A percentile compares a stretch with the other conserved stretches of the same genome.
phyloP scores from a whole-genome alignment of 2,888 invertebrate species.

The Latrodectus elegans region DNA sequence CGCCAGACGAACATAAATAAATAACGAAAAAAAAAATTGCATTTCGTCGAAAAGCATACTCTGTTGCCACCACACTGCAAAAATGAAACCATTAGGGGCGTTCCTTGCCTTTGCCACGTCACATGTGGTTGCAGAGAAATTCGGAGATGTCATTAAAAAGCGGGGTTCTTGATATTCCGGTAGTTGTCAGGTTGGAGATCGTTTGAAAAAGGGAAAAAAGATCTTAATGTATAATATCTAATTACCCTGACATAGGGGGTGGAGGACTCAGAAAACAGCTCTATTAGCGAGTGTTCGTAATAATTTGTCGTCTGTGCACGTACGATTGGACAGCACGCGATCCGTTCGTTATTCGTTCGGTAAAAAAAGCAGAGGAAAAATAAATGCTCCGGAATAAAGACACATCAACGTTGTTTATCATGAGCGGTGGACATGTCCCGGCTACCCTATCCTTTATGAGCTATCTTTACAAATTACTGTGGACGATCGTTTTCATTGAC shows the following conservation, averaged over 20 bases:
- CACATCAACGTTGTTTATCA: neutral
- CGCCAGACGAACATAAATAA: neutral
- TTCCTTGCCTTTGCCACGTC: neutral
- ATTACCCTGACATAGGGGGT: neutral
- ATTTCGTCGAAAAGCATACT: neutral
- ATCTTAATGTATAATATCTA: neutral
- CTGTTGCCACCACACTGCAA: neutral
- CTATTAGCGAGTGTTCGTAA: neutral
- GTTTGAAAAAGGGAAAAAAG: neutral
- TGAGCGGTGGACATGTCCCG: neutral
- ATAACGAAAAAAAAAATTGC: neutral
- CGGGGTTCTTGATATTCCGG: neutral
- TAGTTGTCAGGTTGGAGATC: neutral
- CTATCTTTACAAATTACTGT: too few relatives aligned
- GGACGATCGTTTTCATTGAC: too few relatives aligned
- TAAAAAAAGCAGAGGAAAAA: neutral
- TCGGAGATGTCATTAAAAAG: neutral
- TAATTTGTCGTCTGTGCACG: slow-evolving; percentile 8
- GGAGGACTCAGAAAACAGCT: neutral
- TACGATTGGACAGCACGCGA: neutral
- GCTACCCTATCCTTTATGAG: neutral
- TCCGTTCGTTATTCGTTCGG: slow-evolving; percentile 1
- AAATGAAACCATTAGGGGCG: neutral
- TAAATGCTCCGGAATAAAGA: neutral
- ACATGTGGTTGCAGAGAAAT: neutral